Percentiles rank a stretch among this genome's conserved stretches.
phyloP scores from a whole-genome alignment of 1,140 invertebrate genomes.

The Frieseomelitta varia region DNA sequence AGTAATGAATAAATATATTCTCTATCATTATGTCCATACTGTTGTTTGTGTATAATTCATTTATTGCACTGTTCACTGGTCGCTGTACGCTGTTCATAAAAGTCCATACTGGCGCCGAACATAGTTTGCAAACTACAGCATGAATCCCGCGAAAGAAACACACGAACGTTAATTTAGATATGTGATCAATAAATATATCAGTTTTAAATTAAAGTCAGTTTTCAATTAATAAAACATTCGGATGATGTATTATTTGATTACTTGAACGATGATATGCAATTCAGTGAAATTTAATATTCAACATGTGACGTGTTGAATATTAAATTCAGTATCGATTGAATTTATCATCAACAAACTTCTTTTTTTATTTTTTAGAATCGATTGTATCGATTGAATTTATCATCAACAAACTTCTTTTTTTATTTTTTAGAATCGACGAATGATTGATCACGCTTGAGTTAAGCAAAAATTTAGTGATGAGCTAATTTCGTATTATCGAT shows the following conservation, averaged over 20 bases:
- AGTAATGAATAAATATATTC: not conserved
- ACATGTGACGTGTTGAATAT: too few relatives aligned
- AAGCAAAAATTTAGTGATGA: not conserved
- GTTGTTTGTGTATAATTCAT: too few relatives aligned
- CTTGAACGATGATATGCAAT: too few relatives aligned
- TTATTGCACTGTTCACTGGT: too few relatives aligned
- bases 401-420: not conserved
- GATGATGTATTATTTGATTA: not conserved
- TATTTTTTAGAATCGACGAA: slow-evolving; percentile 5
- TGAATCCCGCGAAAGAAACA: not conserved
- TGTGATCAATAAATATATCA: not conserved
- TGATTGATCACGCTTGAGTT: slow-evolving; percentile 4
- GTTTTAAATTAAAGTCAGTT: not conserved
- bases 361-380: not conserved
- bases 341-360: not conserved
- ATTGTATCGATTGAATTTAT: not conserved
- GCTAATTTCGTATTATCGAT: slow-evolving; percentile 6
- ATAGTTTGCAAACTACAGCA: too few relatives aligned
- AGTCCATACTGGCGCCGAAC: too few relatives aligned
- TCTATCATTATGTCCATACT: too few relatives aligned
- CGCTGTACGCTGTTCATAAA: too few relatives aligned
- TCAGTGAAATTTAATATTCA: not conserved
- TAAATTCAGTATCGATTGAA: too few relatives aligned
- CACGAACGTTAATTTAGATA: not conserved
- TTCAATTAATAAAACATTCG: not conserved